These are phyloP conservation scores for Chrysaora quinquecirrha DNA, from an alignment of 30 jellyfish, hydroid and myxozoan genomes.

Conservation along the genomic window DNA sequence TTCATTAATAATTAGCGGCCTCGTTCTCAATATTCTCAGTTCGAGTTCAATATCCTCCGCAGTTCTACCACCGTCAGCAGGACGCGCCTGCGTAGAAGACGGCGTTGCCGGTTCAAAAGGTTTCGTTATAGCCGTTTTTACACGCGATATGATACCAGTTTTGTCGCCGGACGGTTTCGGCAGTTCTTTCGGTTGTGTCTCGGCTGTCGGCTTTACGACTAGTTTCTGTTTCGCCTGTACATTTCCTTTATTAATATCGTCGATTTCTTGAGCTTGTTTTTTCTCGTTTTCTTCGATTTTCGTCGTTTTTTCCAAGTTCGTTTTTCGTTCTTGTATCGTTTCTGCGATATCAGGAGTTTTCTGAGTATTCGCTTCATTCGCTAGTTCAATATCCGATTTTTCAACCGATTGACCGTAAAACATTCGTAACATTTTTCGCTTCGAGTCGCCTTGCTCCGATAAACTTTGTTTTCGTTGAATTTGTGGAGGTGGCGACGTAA, in stretches of 20 bases:
- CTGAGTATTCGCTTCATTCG: slow-evolving; percentile 32
- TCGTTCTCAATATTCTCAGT: slow-evolving; percentile 77
- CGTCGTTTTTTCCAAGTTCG: slow-evolving; percentile 60
- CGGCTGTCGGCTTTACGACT: slow-evolving; percentile 62
- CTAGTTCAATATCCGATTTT: slow-evolving; percentile 80
- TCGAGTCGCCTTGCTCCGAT: slow-evolving; percentile 91
- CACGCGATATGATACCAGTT: slow-evolving; percentile 76
- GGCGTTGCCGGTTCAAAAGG: slow-evolving; percentile 85
- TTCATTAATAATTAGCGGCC: slow-evolving; percentile 83
- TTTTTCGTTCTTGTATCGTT: slow-evolving; percentile 67
- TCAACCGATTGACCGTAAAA: slow-evolving; percentile 95
- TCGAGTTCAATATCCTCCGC: slow-evolving; percentile 97
- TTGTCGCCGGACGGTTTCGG: slow-evolving; percentile 76
- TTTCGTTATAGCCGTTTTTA: slow-evolving; percentile 82
- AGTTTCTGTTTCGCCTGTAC: slow-evolving; percentile 81
- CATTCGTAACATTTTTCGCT: slow-evolving; percentile 95
- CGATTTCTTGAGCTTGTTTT: slow-evolving; percentile 25
- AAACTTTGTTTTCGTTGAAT: slow-evolving; percentile 77
- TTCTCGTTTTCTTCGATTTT: slow-evolving; percentile 74
- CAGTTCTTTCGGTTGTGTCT: slow-evolving; percentile 61
- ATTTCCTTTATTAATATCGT: slow-evolving; percentile 67
- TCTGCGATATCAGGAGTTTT: slow-evolving; percentile 47
- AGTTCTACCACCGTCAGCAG: slow-evolving; percentile 43
- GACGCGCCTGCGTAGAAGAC: slow-evolving; percentile 36
- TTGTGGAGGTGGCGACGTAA: slow-evolving; percentile 21